Evolutionary conservation across 2,113 vertebrate species (phyloP), one percentile per base, ranked within the genome.

Genomic region (Melanocharis versteri): DNA sequence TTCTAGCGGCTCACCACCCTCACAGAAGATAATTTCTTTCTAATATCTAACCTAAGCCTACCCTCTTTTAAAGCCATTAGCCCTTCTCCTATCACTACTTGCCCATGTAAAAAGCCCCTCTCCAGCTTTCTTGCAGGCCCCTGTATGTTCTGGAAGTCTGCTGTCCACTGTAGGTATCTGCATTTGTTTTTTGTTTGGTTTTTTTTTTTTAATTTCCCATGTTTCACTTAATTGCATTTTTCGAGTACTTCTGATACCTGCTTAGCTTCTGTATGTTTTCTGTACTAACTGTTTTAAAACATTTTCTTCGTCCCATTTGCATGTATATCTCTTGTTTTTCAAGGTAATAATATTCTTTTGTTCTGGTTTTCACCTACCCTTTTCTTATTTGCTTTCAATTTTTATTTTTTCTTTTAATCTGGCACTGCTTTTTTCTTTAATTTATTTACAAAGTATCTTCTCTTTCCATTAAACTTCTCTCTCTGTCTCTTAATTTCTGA

Each of bases 181-280:
- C 4, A 3, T 68, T 47, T 73, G 0, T 0, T 2, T 44, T 35
- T 15, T n/a, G n/a, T 47, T 30, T 47, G 9, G 3, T 11, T 26
- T 15, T 21, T 20, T 50, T 60, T 40, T 9, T 3, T 6, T 30
- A 2, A 17, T 83, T 82, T 84, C 11, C 27, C 10, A 5, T 33
- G 5, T 81, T 89, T 83, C 37, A 65, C 3, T 7, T 51, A 51
- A 47, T 21, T 75, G 24, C 3, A 42, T 54, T 53, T 73, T 60
- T 85, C 27, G 5, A 50, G 17, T 8, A 44, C 7, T 47, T 83
- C 40, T 54, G 27, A 13, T 66, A 44, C 4, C 9, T 68, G 9
- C 5, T 54, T 87, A 54, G 7, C 17, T 44, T 51, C 9, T 61
- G 4, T 28, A 7, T 45, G 33, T 65, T 88, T 94, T 39, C 26